These are phyloP conservation scores for Lepus oiostolus DNA, from an alignment of 2,797 vertebrate species.

Conservation along the genomic window DNA sequence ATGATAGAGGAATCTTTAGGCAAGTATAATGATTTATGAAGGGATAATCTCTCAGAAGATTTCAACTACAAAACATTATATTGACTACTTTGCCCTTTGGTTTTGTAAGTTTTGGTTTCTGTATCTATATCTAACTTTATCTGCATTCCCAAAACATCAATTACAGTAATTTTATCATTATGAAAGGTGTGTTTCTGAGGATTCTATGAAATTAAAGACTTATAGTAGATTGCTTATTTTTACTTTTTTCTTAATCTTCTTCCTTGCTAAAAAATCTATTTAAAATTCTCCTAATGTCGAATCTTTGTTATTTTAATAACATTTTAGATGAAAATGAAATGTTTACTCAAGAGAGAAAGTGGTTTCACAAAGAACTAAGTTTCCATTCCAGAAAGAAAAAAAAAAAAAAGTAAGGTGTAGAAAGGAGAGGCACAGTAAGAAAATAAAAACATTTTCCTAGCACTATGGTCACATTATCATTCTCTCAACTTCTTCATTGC, in stretches of 20 bases:
- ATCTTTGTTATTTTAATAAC: not conserved
- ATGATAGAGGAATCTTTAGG: not conserved
- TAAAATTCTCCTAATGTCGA: not conserved
- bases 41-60: not conserved
- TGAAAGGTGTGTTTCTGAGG: not conserved
- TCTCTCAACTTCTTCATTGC: not conserved
- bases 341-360: not conserved
- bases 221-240: not conserved
- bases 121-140: not conserved
- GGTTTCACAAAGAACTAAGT: not conserved
- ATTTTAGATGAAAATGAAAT: slow-evolving; percentile 11
- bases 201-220: not conserved
- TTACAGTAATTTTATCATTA: not conserved
- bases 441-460: not conserved
- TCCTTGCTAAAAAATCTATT: not conserved
- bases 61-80: not conserved
- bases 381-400: not conserved
- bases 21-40: not conserved
- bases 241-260: not conserved
- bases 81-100: not conserved
- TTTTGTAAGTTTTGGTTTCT: not conserved
- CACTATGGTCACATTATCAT: not conserved
- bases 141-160: not conserved
- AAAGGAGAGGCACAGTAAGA: not conserved
- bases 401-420: not conserved